These are phyloP conservation scores for Agrotis ipsilon DNA, from an alignment of 2,888 invertebrate species.

Conservation along the genomic window DNA sequence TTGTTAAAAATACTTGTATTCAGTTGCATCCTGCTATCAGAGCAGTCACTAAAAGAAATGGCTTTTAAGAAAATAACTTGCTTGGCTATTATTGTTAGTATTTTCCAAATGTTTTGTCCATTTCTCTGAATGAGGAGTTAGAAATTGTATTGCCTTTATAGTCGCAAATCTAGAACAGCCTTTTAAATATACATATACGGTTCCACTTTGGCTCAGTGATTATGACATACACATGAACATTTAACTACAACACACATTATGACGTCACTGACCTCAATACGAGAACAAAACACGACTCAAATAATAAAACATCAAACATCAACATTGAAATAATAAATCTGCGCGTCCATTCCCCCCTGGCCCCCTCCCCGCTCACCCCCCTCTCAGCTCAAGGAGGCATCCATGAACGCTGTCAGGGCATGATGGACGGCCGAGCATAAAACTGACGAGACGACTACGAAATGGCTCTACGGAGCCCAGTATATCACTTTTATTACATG, in stretches of 20 bases:
- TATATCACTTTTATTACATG: conserved; percentile 96
- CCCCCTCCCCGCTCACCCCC: conserved; percentile 60
- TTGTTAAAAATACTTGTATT: no score
- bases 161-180: neutral
- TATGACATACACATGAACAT: neutral
- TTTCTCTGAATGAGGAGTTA: no score
- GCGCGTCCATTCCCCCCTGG: conserved; percentile 70
- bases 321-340: conserved; percentile 89
- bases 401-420: conserved; percentile 92
- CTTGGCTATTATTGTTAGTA: neutral
- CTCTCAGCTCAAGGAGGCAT: conserved; percentile 82
- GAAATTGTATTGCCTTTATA: neutral
- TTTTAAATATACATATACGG: neutral
- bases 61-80: no score
- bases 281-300: conserved; percentile 62
- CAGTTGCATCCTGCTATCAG: no score
- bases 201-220: neutral
- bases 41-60: no score
- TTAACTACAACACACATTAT: neutral
- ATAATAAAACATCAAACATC: conserved; percentile 82
- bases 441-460: conserved; percentile 94
- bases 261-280: conserved; percentile 38
- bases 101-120: no score
- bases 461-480: conserved; percentile 95
- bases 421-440: conserved; percentile 94